A percentile compares a stretch with the other conserved stretches of the same genome.
Conservation (phyloP, 2,113 vertebrate species). For the Varanus salvator region DNA sequence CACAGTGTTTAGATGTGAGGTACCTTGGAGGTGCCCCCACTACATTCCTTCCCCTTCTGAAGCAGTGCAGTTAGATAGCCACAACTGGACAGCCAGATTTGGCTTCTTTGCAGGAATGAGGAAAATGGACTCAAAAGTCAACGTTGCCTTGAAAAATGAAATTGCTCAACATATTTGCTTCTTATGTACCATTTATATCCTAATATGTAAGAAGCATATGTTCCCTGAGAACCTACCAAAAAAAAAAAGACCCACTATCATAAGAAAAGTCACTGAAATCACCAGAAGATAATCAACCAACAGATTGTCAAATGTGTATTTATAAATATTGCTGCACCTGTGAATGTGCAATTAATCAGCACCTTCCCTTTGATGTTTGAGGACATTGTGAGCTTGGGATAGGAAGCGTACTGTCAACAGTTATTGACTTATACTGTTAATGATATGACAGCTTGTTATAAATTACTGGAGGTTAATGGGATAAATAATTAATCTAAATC, state of each 20-base stretch:
- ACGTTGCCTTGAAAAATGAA: conserved; percentile 41
- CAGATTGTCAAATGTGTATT: conserved; percentile 13
- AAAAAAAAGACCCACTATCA: neutral
- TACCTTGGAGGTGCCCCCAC: no score
- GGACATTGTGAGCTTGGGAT: conserved; percentile 23
- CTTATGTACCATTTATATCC: conserved; percentile 35
- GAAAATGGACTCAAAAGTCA: conserved; percentile 12
- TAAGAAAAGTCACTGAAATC: conserved; percentile 8
- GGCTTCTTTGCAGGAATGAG: no score
- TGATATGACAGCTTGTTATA: conserved; percentile 62
- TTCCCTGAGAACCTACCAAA: neutral
- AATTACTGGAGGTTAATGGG: conserved; percentile 68
- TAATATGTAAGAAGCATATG: conserved; percentile 11
- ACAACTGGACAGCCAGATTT: no score
- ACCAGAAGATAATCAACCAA: neutral
- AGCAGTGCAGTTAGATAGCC: no score
- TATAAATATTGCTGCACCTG: conserved; percentile 21
- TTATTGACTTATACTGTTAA: conserved; percentile 69
- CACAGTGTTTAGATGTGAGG: no score
- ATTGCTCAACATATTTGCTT: conserved; percentile 45
- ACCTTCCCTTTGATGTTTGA: conserved; percentile 25
- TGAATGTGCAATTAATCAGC: conserved; percentile 49
- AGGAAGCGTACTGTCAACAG: conserved; percentile 57
- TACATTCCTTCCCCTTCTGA: no score
- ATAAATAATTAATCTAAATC: conserved; percentile 61